These are phyloP conservation scores for Prietella phreatophila DNA, from an alignment of 2,113 vertebrate species.

Conservation along the genomic window DNA sequence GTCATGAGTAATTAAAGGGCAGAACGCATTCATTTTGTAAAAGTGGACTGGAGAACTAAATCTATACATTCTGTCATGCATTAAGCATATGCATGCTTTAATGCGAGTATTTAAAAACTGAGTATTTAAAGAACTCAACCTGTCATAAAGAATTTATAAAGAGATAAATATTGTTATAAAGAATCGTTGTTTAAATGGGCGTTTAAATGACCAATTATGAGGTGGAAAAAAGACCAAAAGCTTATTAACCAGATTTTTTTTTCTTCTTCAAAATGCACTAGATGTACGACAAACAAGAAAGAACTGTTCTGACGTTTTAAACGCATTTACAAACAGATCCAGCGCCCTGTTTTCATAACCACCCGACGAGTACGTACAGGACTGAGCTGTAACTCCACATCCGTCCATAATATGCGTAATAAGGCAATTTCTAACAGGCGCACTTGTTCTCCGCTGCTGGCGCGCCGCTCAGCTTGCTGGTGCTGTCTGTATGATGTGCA, in stretches of 20 bases:
- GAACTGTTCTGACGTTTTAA: slow-evolving; percentile 4
- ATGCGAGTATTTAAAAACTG: neutral
- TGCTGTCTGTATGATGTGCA: slow-evolving; percentile 74
- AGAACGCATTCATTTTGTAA: neutral
- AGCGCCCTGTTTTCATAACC: neutral
- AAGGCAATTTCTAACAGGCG: slow-evolving; percentile 76
- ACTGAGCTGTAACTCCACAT: slow-evolving; percentile 24
- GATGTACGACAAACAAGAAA: neutral
- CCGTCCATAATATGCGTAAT: slow-evolving; percentile 15
- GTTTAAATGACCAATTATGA: neutral
- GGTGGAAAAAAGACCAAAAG: neutral
- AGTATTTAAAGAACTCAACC: slow-evolving; percentile 5
- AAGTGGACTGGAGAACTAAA: slow-evolving; percentile 3
- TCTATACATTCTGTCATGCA: slow-evolving; percentile 7
- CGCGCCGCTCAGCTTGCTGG: slow-evolving; percentile 72
- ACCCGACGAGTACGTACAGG: neutral
- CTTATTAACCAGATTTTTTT: slow-evolving; percentile 2
- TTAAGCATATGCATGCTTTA: neutral
- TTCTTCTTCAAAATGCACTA: neutral
- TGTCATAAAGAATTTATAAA: neutral
- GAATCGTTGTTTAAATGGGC: neutral
- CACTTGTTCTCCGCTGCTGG: slow-evolving; percentile 80
- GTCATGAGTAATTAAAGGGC: neutral
- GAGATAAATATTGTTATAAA: neutral
- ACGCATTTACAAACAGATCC: slow-evolving; percentile 1